A percentile compares a stretch with the other conserved stretches of the same genome.
These are phyloP conservation scores for human (Homo sapiens) DNA, from an alignment of 2,113 vertebrate genomes.

Conservation along the genomic window GRCh38 chr7:74804501-74805000, in stretches of 20 bases:
- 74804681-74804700: too few species aligned
- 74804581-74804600: not conserved
- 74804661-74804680: too few species aligned
- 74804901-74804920: not conserved
- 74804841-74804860: slow-evolving; percentile 80
- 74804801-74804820: slow-evolving; percentile 88
- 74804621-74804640: too few species aligned
- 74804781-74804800: slow-evolving; percentile 87
- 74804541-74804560: not conserved
- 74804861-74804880: slow-evolving; percentile 74
- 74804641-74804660: too few species aligned
- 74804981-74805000: not conserved
- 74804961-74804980: not conserved
- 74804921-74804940: not conserved
- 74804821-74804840: slow-evolving; percentile 84
- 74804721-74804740: not conserved
- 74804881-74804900: not conserved
- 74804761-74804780: slow-evolving; percentile 83
- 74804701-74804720: not conserved
- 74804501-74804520: too few species aligned
- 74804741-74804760: not conserved
- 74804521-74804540: too few species aligned
- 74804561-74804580: not conserved
- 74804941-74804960: not conserved
- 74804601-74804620: too few species aligned